A percentile compares a stretch with the other conserved stretches of the same genome.
These are phyloP conservation scores for Tragelaphus buxtoni DNA, from an alignment of 2,113 vertebrate genomes.

Conservation along the genomic window DNA sequence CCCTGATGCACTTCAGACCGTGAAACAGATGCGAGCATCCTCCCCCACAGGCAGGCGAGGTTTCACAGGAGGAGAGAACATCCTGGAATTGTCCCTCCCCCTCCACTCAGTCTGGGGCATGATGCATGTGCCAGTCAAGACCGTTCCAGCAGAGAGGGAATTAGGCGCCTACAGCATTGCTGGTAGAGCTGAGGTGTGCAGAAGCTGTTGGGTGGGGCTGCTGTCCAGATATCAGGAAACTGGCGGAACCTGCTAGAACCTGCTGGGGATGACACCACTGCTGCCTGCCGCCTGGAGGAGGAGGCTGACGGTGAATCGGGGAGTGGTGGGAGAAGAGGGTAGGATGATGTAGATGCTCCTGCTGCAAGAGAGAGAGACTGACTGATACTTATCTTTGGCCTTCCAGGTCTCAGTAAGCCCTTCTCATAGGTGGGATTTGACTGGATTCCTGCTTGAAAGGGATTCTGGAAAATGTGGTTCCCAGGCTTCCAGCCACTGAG, in stretches of 20 bases:
- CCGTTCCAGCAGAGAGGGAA: background rate
- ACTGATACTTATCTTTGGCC: fast-evolving
- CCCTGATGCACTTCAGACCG: fast-evolving
- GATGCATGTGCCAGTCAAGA: fast-evolving
- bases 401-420: background rate
- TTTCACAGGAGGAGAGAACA: background rate
- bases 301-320: fast-evolving
- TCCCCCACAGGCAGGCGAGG: background rate
- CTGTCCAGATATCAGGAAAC: background rate
- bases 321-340: too few relatives aligned
- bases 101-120: fast-evolving
- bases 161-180: fast-evolving
- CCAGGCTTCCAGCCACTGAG: background rate
- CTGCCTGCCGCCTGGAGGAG: background rate
- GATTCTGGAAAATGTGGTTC: background rate
- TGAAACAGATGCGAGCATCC: background rate
- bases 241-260: background rate
- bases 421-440: background rate
- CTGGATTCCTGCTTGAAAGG: background rate
- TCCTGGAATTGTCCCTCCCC: background rate
- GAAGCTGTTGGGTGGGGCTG: fast-evolving
- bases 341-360: background rate
- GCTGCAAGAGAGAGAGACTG: background rate
- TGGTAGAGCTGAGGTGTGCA: fast-evolving
- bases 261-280: background rate